A percentile compares a stretch with the other conserved stretches of the same genome.
phyloP scores from a whole-genome alignment of 2,797 vertebrate species.

The Galagoides demidoff region DNA sequence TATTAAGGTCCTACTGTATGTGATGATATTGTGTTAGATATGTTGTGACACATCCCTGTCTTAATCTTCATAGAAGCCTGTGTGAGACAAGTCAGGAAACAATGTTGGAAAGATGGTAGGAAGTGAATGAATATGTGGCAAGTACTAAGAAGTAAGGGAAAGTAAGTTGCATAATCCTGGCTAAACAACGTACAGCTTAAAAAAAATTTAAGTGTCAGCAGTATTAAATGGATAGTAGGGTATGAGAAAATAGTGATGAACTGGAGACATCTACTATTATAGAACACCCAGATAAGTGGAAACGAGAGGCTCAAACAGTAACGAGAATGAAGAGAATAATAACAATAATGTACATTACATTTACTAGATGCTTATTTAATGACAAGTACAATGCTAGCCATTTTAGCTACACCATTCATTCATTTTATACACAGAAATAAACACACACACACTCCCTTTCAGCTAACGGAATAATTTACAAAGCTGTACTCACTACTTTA shows the following conservation, averaged over 20 bases:
- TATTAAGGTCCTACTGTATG: neutral
- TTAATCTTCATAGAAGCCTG: neutral
- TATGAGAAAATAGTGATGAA: neutral
- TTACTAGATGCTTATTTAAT: neutral
- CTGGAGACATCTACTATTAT: neutral
- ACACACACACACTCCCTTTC: neutral
- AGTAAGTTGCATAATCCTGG: neutral
- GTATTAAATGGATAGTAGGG: neutral
- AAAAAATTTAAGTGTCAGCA: neutral
- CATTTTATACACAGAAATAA: neutral
- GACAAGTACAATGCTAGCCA: neutral
- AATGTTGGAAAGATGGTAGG: neutral
- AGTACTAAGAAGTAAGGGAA: neutral
- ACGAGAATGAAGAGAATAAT: neutral
- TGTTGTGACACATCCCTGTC: neutral
- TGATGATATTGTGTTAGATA: neutral
- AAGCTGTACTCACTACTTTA: neutral
- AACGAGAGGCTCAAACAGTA: neutral
- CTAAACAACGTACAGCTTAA: neutral
- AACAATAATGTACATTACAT: neutral
- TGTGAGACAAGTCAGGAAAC: neutral
- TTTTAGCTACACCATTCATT: neutral
- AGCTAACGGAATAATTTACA: conserved; percentile 30
- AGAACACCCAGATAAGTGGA: neutral
- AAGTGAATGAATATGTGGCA: neutral